These are phyloP conservation scores for Xerus rutilus DNA, from an alignment of 2,797 vertebrate species.

Conservation along the genomic window DNA sequence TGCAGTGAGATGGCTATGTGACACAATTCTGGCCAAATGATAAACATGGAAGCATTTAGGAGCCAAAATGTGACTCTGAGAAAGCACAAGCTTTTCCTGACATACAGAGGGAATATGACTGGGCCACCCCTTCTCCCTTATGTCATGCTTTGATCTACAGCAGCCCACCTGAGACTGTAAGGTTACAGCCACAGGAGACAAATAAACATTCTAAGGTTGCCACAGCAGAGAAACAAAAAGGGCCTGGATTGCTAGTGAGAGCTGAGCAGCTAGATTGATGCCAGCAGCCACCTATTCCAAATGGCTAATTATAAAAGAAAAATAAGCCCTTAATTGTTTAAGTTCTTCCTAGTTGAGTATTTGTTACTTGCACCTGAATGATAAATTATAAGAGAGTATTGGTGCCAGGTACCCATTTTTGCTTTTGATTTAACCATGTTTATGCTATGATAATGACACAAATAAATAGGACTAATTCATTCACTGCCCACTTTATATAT, in stretches of 20 bases:
- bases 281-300: neutral
- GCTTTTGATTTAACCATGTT: constrained; percentile 48
- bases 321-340: neutral
- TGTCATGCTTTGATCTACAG: neutral
- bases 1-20: neutral
- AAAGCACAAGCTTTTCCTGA: neutral
- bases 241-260: neutral
- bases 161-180: neutral
- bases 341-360: neutral
- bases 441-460: neutral
- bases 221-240: neutral
- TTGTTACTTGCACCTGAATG: neutral
- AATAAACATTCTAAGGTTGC: neutral
- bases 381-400: neutral
- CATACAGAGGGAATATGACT: neutral
- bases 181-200: neutral
- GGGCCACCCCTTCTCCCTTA: neutral
- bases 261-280: neutral
- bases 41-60: neutral
- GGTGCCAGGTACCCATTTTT: neutral
- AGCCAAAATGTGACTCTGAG: neutral
- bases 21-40: constrained; percentile 18
- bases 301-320: neutral
- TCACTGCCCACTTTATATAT: constrained; percentile 2
- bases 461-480: constrained; percentile 29